phyloP scores from a whole-genome alignment of 2,797 vertebrate genomes.

The Poeciliopsis gracilis region DNA sequence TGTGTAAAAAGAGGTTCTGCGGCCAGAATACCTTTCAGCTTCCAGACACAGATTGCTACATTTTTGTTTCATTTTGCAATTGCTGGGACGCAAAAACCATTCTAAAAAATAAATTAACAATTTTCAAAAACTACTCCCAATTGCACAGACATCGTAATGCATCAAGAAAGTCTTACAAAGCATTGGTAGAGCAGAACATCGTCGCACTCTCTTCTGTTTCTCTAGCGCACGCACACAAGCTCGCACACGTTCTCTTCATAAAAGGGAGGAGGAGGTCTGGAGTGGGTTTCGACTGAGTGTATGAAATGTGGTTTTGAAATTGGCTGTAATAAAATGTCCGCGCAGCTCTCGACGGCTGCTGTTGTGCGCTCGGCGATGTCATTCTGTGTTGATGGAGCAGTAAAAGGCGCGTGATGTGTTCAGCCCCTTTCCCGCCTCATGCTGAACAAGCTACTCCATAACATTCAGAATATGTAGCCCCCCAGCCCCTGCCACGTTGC shows the following conservation, averaged over 20 bases:
- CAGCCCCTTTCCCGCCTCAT: slow-evolving; percentile 55
- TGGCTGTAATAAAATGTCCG: slow-evolving; percentile 65
- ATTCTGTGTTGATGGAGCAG: slow-evolving; percentile 71
- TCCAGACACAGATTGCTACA: slow-evolving; percentile 79
- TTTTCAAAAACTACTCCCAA: slow-evolving; percentile 69
- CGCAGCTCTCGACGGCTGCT: slow-evolving; percentile 30
- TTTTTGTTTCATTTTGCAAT: slow-evolving; percentile 75
- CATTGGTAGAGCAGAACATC: slow-evolving; percentile 67
- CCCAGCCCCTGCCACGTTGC: slow-evolving; percentile 28
- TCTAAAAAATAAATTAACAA: slow-evolving; percentile 74
- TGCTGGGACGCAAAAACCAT: slow-evolving; percentile 73
- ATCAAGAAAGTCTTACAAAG: slow-evolving; percentile 75
- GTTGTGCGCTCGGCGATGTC: slow-evolving; percentile 60
- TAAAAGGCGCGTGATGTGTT: slow-evolving; percentile 73
- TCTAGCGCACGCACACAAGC: slow-evolving; percentile 22
- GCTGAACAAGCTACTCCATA: slow-evolving; percentile 77
- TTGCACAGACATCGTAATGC: slow-evolving; percentile 71
- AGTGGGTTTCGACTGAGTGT: slow-evolving; percentile 58
- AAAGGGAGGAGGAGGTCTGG: slow-evolving; percentile 54
- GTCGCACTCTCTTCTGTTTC: slow-evolving; percentile 43
- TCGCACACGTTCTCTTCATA: slow-evolving; percentile 51
- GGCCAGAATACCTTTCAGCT: slow-evolving; percentile 66
- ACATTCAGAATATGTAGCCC: slow-evolving; percentile 79
- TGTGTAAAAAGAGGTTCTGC: slow-evolving; percentile 73
- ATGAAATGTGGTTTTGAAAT: slow-evolving; percentile 61